These are phyloP conservation scores for Platygyra sinensis DNA, from an alignment of 64 coral and sea anemone genomes.

Conservation along the genomic window DNA sequence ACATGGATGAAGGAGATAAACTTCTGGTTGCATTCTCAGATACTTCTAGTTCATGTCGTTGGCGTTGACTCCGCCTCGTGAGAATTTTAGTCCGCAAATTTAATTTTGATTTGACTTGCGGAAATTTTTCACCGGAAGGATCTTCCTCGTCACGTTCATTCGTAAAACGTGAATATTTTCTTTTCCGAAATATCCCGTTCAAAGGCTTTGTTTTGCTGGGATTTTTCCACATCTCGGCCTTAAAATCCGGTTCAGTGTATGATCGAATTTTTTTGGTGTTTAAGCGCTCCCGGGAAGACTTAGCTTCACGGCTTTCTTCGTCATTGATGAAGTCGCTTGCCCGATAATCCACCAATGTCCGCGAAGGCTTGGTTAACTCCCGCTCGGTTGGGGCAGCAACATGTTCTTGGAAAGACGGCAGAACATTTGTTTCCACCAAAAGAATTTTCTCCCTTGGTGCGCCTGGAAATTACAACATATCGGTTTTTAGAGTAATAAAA, in stretches of 20 bases:
- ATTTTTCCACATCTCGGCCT: constrained; percentile 25
- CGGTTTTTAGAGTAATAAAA: background rate
- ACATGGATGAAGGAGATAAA: background rate
- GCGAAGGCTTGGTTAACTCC: background rate
- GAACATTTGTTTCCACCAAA: constrained; percentile 1
- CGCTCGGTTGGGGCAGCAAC: background rate
- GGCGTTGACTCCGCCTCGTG: constrained; percentile 30
- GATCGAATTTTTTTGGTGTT: background rate
- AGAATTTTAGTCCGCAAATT: background rate
- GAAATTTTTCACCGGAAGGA: background rate
- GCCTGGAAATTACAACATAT: background rate
- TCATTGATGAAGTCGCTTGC: background rate
- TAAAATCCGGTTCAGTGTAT: constrained; percentile 10
- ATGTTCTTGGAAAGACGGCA: background rate
- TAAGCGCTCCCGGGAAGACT: background rate
- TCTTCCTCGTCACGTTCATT: background rate
- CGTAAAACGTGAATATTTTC: constrained; percentile 7
- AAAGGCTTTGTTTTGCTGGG: background rate
- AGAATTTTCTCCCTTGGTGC: background rate
- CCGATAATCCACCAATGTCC: background rate
- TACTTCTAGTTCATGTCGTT: background rate
- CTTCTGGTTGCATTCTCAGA: background rate
- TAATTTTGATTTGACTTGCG: background rate
- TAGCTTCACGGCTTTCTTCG: background rate
- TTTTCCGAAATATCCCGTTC: background rate